phyloP scores from a whole-genome alignment of 64 coral and sea anemone genomes.

The Hydrozoanthus tunicans region DNA sequence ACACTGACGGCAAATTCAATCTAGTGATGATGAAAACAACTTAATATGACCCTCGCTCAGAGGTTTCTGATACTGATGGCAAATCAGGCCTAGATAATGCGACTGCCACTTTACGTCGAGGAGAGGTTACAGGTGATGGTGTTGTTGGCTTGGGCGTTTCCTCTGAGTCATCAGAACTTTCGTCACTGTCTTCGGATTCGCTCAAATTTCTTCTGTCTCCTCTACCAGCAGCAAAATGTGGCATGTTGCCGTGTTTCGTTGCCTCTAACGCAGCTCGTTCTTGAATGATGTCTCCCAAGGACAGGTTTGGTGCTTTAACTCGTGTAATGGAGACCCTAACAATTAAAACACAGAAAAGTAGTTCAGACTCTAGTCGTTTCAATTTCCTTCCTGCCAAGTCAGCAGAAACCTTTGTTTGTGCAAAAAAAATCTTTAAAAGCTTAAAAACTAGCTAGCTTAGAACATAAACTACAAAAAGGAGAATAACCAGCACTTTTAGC shows the following conservation, averaged over 20 bases:
- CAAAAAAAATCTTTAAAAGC: too few species aligned
- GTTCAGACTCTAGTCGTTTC: too few species aligned
- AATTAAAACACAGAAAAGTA: background rate
- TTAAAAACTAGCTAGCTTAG: too few species aligned
- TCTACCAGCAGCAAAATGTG: background rate
- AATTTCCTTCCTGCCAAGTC: too few species aligned
- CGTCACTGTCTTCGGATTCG: background rate
- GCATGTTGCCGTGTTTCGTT: background rate
- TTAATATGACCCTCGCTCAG: background rate
- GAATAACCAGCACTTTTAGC: background rate
- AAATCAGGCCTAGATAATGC: background rate
- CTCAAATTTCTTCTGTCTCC: background rate
- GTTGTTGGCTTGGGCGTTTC: constrained; percentile 1
- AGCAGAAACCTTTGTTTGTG: too few species aligned
- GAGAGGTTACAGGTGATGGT: constrained; percentile 11
- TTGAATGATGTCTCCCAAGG: constrained; percentile 51
- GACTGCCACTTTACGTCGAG: constrained; percentile 34
- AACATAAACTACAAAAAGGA: too few species aligned
- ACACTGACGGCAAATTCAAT: background rate
- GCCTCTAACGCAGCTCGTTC: constrained; percentile 41
- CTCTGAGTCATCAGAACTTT: background rate
- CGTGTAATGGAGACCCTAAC: constrained; percentile 42
- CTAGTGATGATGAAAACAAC: background rate
- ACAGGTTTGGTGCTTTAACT: constrained; percentile 48
- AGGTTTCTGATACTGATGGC: constrained; percentile 1